Base-by-base conservation (phyloP, 2,113 vertebrate genomes). In the Ictidomys tridecemlineatus region DNA sequence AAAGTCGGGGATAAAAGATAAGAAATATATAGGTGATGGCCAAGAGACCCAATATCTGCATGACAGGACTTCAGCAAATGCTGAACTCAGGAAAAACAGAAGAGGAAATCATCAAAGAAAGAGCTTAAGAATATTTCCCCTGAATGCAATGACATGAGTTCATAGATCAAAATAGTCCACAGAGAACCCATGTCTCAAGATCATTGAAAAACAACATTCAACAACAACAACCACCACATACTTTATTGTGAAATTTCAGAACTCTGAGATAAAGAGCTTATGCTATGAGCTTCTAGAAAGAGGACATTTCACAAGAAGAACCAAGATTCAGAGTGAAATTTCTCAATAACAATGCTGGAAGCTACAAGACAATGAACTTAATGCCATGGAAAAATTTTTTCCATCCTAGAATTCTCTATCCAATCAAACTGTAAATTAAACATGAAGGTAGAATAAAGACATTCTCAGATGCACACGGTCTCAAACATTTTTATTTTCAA, bases 171-270 rank as follows among this genome's bases (percentile, higher is more conserved):
- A 92, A 51, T 73, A 85, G 86, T 58, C 18, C 20, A 56, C 1
- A 34, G 12, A 51, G 5, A 69, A 8, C 28, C 58, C 28, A 61
- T 22, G 17, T 37, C 11, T 34, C 69, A 48, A 77, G 28, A 88
- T 10, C 61, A 77, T 63, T 37, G 69, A 48, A 80, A 80, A 94
- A 79, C 45, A 78, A 32, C 34, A 70, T 24, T 72, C 51, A 53
- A 8, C 20, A 58, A 58, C 20, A 58, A 58, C 20, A 58, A 22
- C 56, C 8, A 58, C 18, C 8, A 92, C 28, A 82, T 61, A 39
- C 26, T 42, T 61, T 32, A 39, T 7, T 34, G 5, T 72, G 45
- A 93, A 96, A 82, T 95, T 91, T 79, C 14, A 95, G n/a, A 95
- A 86, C 28, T 48, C 48, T 63, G 37, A 17, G 28, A 76, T 42